Conservation (phyloP, 2,797 vertebrate species). For the Gallinago nigripennis region DNA sequence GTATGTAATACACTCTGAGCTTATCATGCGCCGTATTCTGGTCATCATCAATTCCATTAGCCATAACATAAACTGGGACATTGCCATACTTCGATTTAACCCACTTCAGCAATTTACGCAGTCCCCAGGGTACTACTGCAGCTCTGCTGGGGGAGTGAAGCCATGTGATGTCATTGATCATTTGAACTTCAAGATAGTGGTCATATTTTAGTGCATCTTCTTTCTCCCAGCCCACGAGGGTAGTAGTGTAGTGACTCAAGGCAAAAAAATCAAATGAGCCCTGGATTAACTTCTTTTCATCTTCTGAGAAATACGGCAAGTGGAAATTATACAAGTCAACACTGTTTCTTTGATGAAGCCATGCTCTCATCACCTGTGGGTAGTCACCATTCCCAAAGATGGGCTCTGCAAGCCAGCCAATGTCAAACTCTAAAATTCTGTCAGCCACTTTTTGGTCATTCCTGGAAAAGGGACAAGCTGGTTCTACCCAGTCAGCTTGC, state of each 20-base stretch:
- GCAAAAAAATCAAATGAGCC: constrained; percentile 95
- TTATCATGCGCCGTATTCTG: constrained; percentile 83
- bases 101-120: constrained; percentile 93
- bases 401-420: constrained; percentile 94
- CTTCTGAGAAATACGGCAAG: constrained; percentile 89
- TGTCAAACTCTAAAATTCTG: constrained; percentile 88
- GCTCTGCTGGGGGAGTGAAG: constrained; percentile 84
- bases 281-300: constrained; percentile 82
- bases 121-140: constrained; percentile 93
- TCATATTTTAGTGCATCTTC: constrained; percentile 88
- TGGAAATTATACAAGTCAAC: constrained; percentile 81
- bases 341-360: constrained; percentile 85
- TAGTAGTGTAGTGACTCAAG: constrained; percentile 92
- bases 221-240: constrained; percentile 88
- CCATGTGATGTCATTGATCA: constrained; percentile 93
- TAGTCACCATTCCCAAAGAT: constrained; percentile 93
- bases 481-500: constrained; percentile 94
- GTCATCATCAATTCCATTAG: constrained; percentile 90
- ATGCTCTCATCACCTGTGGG: constrained; percentile 88
- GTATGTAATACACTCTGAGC: constrained; percentile 89
- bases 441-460: constrained; percentile 87
- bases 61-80: constrained; percentile 88
- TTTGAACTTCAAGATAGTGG: constrained; percentile 86
- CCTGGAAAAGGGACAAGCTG: constrained; percentile 89
- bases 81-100: constrained; percentile 84